Base-by-base conservation (phyloP, 2,113 vertebrate genomes). In the Microcebus tavaratra region DNA sequence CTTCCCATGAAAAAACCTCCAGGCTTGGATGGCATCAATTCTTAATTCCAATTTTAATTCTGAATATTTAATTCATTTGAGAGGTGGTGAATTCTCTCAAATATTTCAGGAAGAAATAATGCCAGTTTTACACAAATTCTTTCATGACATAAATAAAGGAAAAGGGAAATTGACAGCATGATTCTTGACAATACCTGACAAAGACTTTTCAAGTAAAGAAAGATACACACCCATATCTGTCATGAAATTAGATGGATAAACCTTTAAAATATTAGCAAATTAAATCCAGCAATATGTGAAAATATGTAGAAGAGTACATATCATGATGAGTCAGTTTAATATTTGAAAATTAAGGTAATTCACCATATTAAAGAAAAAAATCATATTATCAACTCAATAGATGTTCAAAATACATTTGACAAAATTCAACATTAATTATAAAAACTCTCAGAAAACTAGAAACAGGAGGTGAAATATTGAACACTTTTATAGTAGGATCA, bases 151-250 rank as follows among this genome's bases (percentile, higher is more conserved):
- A 83, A 23, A 82, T 13, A 83, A 23, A 82, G 39, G 1, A 63
- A 90, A n/a, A 84, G 11, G 59, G 27, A 39, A 86, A 81, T 86
- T 95, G 53, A 55, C 39, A 93, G 65, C 36, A 25, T 76, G 75
- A 53, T 20, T 20, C 36, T 23, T 63, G 6, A 88, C 25, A 84
- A 70, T 86, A 81, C 48, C 34, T 90, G 67, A 57, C 73, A 61
- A 85, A 92, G 36, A 67, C 29, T n/a, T 88, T 94, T 83, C 72
- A 95, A 87, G 8, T 73, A 92, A 85, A 79, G 45, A 39, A 89
- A 79, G 79, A 63, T 63, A 89, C 23, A 78, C 29, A 70, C 18
- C 27, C 39, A 83, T 75, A 17, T 81, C 29, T 95, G 67, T 68
- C 68, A 70, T 61, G 39, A 78, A 81, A 70, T 53, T 57, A 48